phyloP scores from a whole-genome alignment of 2,797 vertebrate genomes.

The Phylloscopus collybita region DNA sequence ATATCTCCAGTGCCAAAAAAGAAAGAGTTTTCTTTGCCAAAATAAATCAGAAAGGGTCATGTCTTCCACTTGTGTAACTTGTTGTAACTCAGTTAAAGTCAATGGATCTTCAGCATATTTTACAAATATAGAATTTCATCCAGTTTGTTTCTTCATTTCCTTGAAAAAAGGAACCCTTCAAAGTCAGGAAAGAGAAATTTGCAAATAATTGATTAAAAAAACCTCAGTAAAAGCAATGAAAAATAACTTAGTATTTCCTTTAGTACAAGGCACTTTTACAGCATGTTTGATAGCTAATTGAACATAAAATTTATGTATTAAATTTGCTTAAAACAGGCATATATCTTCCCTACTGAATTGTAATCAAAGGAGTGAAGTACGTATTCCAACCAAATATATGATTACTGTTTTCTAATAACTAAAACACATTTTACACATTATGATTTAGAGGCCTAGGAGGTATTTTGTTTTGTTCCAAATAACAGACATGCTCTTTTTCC shows the following conservation, averaged over 20 bases:
- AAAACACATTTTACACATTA: background rate
- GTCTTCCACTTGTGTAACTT: background rate
- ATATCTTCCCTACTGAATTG: background rate
- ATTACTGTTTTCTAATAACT: background rate
- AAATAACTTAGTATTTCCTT: background rate
- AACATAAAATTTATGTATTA: background rate
- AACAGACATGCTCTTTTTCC: background rate
- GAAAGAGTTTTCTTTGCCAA: background rate
- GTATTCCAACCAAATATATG: background rate
- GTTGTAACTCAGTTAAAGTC: background rate
- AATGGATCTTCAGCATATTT: background rate
- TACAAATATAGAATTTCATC: background rate
- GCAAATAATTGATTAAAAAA: background rate
- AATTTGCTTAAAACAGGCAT: background rate
- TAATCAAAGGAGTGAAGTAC: background rate
- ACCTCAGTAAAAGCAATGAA: rapidly evolving
- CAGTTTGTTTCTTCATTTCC: background rate
- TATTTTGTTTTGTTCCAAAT: background rate
- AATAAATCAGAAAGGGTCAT: background rate
- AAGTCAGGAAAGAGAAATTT: background rate
- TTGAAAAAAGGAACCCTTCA: background rate
- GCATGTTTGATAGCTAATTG: background rate
- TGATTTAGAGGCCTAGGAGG: background rate
- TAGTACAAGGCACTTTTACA: background rate
- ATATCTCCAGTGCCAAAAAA: background rate